Evolutionary conservation across 2,113 vertebrate genomes (phyloP).

Genomic region (Forbesichthys papilliferus): DNA sequence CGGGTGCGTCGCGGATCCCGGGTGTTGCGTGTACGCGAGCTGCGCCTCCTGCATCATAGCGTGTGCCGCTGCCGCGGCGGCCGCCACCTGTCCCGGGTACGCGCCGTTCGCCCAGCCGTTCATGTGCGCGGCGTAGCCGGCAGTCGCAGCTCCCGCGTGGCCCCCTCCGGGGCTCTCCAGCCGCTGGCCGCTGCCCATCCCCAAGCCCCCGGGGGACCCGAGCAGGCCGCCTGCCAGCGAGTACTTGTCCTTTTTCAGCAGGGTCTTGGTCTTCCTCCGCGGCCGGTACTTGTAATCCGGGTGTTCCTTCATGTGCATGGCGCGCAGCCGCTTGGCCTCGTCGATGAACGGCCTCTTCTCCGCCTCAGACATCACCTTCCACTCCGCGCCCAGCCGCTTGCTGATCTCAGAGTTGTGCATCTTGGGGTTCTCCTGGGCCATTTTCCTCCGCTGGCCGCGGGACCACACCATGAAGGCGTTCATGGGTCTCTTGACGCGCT

Average conservation of each 20-base stretch:
- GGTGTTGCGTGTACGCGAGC: constrained; percentile 93
- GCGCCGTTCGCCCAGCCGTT: constrained; percentile 96
- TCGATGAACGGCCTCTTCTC: constrained; percentile 98
- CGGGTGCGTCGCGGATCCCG: constrained; percentile 82
- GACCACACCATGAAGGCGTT: constrained; percentile 92
- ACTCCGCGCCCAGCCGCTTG: constrained; percentile 85
- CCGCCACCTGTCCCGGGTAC: constrained; percentile 90
- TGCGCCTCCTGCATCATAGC: constrained; percentile 98
- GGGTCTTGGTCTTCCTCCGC: constrained; percentile 94
- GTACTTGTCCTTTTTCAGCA: constrained; percentile 98
- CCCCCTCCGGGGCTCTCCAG: constrained; percentile 90
- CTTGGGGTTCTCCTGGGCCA: constrained; percentile 87
- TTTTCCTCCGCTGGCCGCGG: constrained; percentile 83
- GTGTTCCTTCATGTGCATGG: constrained; percentile 98
- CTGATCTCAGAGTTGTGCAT: constrained; percentile 92
- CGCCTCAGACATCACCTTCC: constrained; percentile 96
- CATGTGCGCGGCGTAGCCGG: constrained; percentile 88
- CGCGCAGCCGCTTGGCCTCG: constrained; percentile 94
- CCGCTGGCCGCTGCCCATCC: constrained; percentile 83
- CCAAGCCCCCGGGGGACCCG: constrained; percentile 75
- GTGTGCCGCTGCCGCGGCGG: constrained; percentile 87
- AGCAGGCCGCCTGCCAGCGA: constrained; percentile 88
- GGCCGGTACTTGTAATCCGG: constrained; percentile 99
- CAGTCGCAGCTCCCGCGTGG: constrained; percentile 72
- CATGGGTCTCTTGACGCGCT: constrained; percentile 90